Evolutionary conservation across 2,113 vertebrate genomes (phyloP).

Genomic region (Oxyruncus cristatus): DNA sequence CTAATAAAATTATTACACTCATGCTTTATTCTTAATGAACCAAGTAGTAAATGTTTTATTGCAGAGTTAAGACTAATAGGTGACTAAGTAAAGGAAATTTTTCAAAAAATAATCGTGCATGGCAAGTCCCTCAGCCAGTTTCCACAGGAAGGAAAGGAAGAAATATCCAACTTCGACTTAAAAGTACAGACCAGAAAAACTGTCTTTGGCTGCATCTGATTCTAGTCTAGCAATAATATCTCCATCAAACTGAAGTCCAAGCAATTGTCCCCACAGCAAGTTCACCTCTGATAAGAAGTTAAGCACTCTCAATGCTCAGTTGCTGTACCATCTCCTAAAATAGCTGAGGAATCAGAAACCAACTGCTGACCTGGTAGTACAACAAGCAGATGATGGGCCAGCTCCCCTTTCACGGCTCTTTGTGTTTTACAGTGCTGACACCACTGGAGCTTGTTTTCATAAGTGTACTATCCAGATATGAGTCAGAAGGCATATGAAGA

Average conservation of each 20-base stretch:
- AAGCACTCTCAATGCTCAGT: not conserved
- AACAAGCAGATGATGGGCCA: not conserved
- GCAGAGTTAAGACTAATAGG: not conserved
- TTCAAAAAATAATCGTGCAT: not conserved
- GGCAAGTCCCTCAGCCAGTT: not conserved
- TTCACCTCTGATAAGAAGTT: not conserved
- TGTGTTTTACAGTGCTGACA: conserved; percentile 5
- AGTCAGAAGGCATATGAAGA: conserved; percentile 61
- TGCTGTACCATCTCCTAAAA: conserved; percentile 21
- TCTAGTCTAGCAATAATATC: not conserved
- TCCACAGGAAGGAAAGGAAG: not conserved
- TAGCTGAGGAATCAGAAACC: conserved; percentile 18
- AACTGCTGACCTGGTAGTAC: not conserved
- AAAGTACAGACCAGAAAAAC: not conserved
- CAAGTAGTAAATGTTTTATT: not conserved
- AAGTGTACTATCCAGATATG: conserved; percentile 46
- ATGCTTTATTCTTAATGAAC: not conserved
- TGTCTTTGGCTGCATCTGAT: not conserved
- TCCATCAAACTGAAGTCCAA: not conserved
- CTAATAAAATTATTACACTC: not conserved
- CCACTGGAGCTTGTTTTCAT: conserved; percentile 29
- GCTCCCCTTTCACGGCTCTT: not conserved
- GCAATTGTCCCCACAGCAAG: not conserved
- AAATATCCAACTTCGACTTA: not conserved
- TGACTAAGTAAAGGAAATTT: not conserved